Evolutionary conservation across 2,888 invertebrate species (phyloP).

Genomic region (Amphipyra berbera): DNA sequence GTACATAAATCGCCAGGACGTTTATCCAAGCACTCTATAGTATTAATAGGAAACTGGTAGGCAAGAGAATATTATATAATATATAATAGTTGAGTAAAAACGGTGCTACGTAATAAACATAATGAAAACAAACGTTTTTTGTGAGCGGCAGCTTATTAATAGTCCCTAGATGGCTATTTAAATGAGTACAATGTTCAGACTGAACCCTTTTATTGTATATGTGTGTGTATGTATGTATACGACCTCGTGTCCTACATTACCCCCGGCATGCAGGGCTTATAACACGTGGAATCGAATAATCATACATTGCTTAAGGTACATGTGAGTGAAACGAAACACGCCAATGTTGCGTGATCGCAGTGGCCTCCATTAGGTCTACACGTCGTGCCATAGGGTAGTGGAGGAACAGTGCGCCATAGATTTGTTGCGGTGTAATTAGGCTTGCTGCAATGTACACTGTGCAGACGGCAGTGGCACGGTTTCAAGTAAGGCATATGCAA

Average conservation of each 20-base stretch:
- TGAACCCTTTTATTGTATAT: constrained; percentile 46
- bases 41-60: constrained; percentile 25
- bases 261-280: constrained; percentile 34
- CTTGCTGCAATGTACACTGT: constrained; percentile 18
- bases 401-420: constrained; percentile 36
- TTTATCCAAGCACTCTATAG: constrained; percentile 22
- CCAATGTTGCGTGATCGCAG: constrained; percentile 47
- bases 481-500: constrained; percentile 54
- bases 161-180: constrained; percentile 53
- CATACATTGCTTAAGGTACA: constrained; percentile 48
- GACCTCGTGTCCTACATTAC: constrained; percentile 56
- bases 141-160: constrained; percentile 45
- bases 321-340: constrained; percentile 47
- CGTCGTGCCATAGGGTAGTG: constrained; percentile 43
- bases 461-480: constrained; percentile 43
- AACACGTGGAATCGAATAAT: constrained; percentile 55
- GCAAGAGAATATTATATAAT: background rate
- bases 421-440: constrained; percentile 58
- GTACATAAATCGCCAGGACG: constrained; percentile 39
- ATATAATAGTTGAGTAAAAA: background rate
- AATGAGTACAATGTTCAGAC: constrained; percentile 45
- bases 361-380: constrained; percentile 43
- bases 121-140: constrained; percentile 26
- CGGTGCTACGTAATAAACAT: constrained; percentile 17
- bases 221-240: constrained; percentile 28